A percentile compares a stretch with the other conserved stretches of the same genome.
These are phyloP conservation scores for Heliconius cydno DNA, from an alignment of 2,888 invertebrate species.

Conservation along the genomic window DNA sequence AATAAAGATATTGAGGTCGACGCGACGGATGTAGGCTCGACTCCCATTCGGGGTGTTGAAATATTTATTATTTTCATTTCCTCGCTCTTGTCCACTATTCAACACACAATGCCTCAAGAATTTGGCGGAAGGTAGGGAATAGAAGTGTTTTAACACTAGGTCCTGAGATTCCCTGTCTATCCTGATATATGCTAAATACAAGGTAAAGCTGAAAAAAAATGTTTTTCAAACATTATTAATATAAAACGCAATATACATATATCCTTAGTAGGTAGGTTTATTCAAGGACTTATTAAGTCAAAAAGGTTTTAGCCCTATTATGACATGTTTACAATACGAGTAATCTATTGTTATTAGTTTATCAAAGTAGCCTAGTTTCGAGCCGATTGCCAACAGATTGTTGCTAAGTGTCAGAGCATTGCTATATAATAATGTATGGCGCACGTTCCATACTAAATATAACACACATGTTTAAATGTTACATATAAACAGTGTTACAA, in stretches of 20 bases:
- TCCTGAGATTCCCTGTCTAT: neutral
- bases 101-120: neutral
- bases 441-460: neutral
- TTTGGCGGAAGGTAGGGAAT: neutral
- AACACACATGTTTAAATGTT: neutral
- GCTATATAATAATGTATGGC: slow-evolving; percentile 1
- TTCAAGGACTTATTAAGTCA: neutral
- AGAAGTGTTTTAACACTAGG: neutral
- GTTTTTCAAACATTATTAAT: no score
- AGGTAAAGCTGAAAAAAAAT: neutral
- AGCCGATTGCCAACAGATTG: neutral
- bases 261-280: neutral
- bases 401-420: neutral
- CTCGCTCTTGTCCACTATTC: neutral
- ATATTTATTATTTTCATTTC: no score
- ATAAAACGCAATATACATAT: neutral
- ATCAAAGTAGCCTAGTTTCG: slow-evolving; percentile 9
- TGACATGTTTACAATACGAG: neutral
- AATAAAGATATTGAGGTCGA: no score
- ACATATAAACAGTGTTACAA: neutral
- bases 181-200: neutral
- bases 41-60: no score
- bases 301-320: neutral
- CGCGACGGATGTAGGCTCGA: no score
- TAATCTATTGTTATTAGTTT: neutral